phyloP scores from a whole-genome alignment of 1,140 invertebrate species.

The Metaphire vulgaris region DNA sequence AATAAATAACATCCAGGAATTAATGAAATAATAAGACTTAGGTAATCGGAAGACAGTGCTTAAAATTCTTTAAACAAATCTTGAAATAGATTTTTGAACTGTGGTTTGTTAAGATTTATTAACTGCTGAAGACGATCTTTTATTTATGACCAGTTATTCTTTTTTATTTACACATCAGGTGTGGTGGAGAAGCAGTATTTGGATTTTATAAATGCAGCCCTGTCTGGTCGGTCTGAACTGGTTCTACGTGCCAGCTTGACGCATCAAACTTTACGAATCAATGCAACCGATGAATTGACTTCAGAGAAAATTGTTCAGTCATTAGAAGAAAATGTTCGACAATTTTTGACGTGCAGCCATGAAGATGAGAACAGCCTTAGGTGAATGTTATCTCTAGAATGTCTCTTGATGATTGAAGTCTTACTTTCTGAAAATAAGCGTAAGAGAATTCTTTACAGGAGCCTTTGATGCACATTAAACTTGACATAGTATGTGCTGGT shows the following conservation, averaged over 20 bases:
- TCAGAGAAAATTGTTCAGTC: background rate
- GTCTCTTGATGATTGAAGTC: background rate
- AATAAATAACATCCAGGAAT: no score
- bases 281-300: background rate
- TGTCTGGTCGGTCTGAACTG: background rate
- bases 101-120: no score
- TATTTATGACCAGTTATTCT: no score
- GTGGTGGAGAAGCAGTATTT: background rate
- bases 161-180: no score
- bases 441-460: no score
- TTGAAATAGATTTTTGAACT: no score
- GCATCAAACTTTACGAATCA: background rate
- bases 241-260: background rate
- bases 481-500: no score
- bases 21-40: no score
- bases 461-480: no score
- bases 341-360: background rate
- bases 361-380: background rate
- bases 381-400: background rate
- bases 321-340: background rate
- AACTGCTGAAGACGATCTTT: no score
- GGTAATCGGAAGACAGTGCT: no score
- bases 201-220: background rate
- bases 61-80: no score
- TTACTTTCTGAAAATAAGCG: background rate